phyloP scores from a whole-genome alignment of 2,113 vertebrate species.

The Scolopax mira region DNA sequence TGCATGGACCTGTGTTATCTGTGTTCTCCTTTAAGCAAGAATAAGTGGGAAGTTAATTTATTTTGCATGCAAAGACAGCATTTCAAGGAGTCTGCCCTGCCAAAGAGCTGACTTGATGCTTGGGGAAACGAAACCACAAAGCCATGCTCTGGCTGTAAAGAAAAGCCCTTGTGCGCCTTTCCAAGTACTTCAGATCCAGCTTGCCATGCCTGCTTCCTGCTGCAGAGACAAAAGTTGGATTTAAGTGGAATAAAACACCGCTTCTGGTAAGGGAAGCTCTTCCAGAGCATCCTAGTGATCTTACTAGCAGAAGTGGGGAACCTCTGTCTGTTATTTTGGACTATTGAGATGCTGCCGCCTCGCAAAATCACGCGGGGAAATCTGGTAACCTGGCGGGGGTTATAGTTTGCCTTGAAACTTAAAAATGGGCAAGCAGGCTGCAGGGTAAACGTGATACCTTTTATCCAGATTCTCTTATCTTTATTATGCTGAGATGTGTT shows the following conservation, averaged over 20 bases:
- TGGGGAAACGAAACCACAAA: neutral
- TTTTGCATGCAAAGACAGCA: constrained; percentile 3
- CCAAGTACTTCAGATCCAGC: constrained; percentile 5
- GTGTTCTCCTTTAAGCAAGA: neutral
- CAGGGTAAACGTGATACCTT: neutral
- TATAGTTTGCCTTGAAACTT: neutral
- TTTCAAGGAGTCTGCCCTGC: neutral
- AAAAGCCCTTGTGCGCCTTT: constrained; percentile 1
- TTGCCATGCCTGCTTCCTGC: neutral
- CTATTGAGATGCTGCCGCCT: neutral
- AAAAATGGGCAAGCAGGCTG: neutral
- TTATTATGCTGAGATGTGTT: neutral
- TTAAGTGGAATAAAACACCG: neutral
- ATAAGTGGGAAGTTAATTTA: neutral
- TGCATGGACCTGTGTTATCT: neutral
- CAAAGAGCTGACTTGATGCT: neutral
- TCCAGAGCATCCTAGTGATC: neutral
- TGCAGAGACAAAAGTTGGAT: neutral
- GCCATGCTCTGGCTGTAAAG: neutral
- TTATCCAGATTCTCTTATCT: neutral
- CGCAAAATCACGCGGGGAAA: neutral
- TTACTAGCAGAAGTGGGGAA: neutral
- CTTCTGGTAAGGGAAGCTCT: neutral
- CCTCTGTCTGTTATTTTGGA: neutral
- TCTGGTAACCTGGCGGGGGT: neutral